Percentiles rank a stretch among this genome's conserved stretches.
Evolutionary conservation across 2,113 vertebrate species (phyloP).

Genomic region (Tupaia tana): DNA sequence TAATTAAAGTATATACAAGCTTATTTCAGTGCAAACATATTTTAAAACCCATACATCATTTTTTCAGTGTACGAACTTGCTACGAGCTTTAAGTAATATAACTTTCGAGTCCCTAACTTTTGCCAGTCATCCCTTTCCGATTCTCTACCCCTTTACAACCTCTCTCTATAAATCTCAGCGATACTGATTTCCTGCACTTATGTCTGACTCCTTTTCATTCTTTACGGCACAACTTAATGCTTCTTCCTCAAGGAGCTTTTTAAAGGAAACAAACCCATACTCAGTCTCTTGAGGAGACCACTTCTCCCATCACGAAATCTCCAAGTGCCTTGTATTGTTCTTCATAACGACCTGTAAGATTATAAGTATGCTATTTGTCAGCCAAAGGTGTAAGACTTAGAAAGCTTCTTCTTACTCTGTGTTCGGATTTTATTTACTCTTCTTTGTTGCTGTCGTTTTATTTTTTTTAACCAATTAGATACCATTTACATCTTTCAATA

Average conservation of each 20-base stretch:
- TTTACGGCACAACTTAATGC: neutral
- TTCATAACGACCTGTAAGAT: neutral
- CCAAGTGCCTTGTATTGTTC: neutral
- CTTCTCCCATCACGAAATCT: neutral
- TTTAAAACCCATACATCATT: too few species aligned
- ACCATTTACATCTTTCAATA: neutral
- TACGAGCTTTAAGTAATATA: too few species aligned
- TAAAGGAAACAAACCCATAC: neutral
- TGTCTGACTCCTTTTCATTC: neutral
- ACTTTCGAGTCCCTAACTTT: neutral
- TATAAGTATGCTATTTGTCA: neutral
- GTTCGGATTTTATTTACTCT: neutral
- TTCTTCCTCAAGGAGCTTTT: neutral
- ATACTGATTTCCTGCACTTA: neutral
- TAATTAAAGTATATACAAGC: too few species aligned
- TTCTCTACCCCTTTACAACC: neutral
- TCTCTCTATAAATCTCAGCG: conserved; percentile 10
- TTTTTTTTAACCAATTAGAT: neutral
- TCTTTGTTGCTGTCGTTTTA: neutral
- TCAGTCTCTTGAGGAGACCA: neutral
- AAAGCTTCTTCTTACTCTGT: neutral
- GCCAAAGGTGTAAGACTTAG: neutral
- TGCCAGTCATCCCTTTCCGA: neutral
- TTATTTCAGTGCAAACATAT: too few species aligned
- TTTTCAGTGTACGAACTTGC: too few species aligned